Base-by-base conservation (phyloP, 2,888 invertebrate species). In the Siphlonurus alternatus region DNA sequence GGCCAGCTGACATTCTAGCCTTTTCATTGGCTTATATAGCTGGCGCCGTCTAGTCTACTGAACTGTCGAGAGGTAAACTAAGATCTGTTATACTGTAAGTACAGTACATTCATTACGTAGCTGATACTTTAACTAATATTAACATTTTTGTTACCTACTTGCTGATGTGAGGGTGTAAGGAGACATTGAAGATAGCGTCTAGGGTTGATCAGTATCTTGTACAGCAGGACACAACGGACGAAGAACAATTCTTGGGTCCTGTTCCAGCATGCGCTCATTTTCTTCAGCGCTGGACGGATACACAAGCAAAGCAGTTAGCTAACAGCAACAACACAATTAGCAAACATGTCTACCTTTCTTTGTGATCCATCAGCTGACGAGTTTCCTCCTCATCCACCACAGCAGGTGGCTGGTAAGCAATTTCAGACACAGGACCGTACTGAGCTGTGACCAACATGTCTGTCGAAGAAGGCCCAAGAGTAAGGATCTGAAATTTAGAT, bases 341-440 rank as follows among this genome's bases (percentile, higher is more conserved):
- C 5, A 10, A 38, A 38, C 5, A 38, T 10, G 38, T 38, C 38
- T 74, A 86, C 86, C 83, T 84, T 71, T 87, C 87, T 75, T 87
- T 87, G 74, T 83, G 84, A 71, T 87, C 78, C 87, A 88, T 87
- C 71, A 88, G 79, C 74, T 86, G 86, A 72, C 86, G 81, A 73
- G 85, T 83, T 72, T 88, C 87, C 80, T 87, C 76, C 78, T 78
- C 85, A 63, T 82, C 81, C 1, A 70, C 69, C 18, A 70, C 70
- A 18, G 82, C 81, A 1, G 83, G 81, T 60, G 87, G 86, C 69
- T 78, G 78, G 70, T 79, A 79, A 23, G 77, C 75, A 18, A 87
- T 82, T 75, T 88, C 88, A 53, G 86, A 81, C 20, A 87, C 86
- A 0, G 87, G 86, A 61, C 85, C 87, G 76, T 88, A 87, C 76